Conservation (phyloP, 2,888 invertebrate species). For the Brachyopa scutellaris region DNA sequence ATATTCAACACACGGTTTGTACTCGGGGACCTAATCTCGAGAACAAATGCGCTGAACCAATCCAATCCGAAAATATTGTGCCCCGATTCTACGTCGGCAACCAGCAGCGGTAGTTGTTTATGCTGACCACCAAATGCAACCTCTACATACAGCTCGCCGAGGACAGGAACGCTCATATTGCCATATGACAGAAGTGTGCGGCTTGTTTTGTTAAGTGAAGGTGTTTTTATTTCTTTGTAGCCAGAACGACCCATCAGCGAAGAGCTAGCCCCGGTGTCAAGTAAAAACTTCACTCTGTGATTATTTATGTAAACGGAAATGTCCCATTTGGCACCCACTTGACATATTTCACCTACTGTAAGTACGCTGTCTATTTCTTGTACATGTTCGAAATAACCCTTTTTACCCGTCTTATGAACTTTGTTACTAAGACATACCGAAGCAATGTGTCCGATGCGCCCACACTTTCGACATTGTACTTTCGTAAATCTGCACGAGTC, state of each 20-base stretch:
- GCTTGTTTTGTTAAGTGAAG: neutral
- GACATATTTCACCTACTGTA: constrained; percentile 7
- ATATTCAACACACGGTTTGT: neutral
- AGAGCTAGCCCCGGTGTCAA: constrained; percentile 24
- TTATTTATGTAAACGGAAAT: no score
- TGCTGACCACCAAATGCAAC: neutral
- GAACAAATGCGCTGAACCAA: no score
- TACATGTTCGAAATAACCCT: neutral
- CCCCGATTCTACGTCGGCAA: neutral
- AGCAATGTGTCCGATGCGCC: neutral
- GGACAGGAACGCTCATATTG: neutral
- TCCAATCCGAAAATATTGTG: constrained; percentile 23
- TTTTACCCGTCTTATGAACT: neutral
- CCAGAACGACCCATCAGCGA: constrained; percentile 4
- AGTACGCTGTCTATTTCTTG: neutral
- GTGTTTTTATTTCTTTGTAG: neutral
- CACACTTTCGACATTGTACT: constrained; percentile 6
- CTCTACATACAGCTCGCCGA: neutral
- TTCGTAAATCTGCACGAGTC: neutral
- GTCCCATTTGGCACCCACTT: no score
- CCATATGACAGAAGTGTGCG: constrained; percentile 18
- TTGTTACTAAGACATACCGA: neutral
- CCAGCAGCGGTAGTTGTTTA: neutral
- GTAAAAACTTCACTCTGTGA: neutral
- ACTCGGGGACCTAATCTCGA: constrained; percentile 7